Conservation (phyloP, 2,888 invertebrate genomes). For the Phalera bucephala region DNA sequence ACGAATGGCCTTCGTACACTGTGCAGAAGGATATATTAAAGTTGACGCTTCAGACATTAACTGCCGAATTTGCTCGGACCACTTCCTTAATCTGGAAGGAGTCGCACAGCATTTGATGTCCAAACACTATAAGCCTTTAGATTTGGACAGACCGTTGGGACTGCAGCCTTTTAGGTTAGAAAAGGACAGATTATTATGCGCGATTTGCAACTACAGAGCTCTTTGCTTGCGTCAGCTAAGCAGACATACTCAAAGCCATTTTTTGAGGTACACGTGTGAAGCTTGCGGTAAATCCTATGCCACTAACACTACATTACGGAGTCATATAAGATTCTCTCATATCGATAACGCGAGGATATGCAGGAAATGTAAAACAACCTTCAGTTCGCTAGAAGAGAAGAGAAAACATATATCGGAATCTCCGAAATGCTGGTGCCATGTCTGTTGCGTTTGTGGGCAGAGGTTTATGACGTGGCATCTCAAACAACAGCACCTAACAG, state of each 20-base stretch:
- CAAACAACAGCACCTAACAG: constrained; percentile 56
- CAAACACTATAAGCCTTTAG: constrained; percentile 50
- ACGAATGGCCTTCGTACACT: constrained; percentile 60
- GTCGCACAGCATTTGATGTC: constrained; percentile 55
- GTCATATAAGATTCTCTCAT: constrained; percentile 59
- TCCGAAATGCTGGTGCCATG: constrained; percentile 59
- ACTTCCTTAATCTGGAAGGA: constrained; percentile 45
- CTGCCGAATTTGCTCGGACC: constrained; percentile 56
- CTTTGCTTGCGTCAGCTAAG: constrained; percentile 59
- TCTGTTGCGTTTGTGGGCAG: constrained; percentile 61
- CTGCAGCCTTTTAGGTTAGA: constrained; percentile 64
- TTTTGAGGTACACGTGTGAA: constrained; percentile 65
- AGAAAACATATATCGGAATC: constrained; percentile 53
- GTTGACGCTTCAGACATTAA: constrained; percentile 63
- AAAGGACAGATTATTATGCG: constrained; percentile 55
- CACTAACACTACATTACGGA: constrained; percentile 55
- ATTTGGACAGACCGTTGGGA: constrained; percentile 50
- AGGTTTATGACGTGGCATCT: constrained; percentile 58
- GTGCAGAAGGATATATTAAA: constrained; percentile 64
- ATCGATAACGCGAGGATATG: constrained; percentile 55
- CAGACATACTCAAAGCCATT: constrained; percentile 66
- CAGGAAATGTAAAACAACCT: constrained; percentile 62
- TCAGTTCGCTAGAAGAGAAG: constrained; percentile 52
- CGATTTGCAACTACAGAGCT: constrained; percentile 55
- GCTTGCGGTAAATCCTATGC: constrained; percentile 69